phyloP scores from a whole-genome alignment of 1,140 invertebrate genomes.

The Monochamus saltuarius region DNA sequence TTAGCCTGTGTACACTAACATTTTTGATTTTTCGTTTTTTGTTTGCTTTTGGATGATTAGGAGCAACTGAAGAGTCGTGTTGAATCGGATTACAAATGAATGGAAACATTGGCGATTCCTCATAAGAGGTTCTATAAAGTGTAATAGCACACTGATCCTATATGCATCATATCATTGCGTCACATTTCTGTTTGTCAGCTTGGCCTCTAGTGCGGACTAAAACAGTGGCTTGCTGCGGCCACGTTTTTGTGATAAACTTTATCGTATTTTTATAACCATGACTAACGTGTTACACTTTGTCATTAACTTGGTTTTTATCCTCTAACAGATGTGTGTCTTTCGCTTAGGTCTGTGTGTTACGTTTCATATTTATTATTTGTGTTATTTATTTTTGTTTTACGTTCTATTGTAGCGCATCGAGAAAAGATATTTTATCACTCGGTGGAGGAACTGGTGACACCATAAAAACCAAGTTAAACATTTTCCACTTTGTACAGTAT shows the following conservation, averaged over 20 bases:
- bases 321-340: neutral
- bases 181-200: slow-evolving; percentile 2
- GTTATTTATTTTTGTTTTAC: neutral
- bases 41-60: slow-evolving; percentile 42
- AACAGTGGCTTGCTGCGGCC: too few species aligned
- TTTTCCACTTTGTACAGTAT: slow-evolving; percentile 19
- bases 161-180: slow-evolving; percentile 22
- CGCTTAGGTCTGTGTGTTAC: slow-evolving; percentile 9
- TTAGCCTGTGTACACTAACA: slow-evolving; percentile 47
- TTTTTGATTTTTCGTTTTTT: slow-evolving; percentile 31
- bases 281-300: slow-evolving; percentile 2
- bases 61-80: slow-evolving; percentile 51
- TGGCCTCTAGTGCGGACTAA: neutral
- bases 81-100: slow-evolving; percentile 48
- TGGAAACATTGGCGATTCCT: slow-evolving; percentile 13
- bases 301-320: slow-evolving; percentile 26
- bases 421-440: slow-evolving; percentile 18
- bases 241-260: slow-evolving; percentile 16
- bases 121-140: slow-evolving; percentile 24
- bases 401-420: slow-evolving; percentile 18
- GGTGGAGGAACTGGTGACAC: slow-evolving; percentile 25
- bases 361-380: slow-evolving; percentile 1
- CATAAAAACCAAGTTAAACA: slow-evolving; percentile 23
- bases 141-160: slow-evolving; percentile 46
- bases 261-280: slow-evolving; percentile 5